These are phyloP conservation scores for Crossaster papposus DNA, from an alignment of 53 echinoderm and acorn worm species.

Conservation along the genomic window DNA sequence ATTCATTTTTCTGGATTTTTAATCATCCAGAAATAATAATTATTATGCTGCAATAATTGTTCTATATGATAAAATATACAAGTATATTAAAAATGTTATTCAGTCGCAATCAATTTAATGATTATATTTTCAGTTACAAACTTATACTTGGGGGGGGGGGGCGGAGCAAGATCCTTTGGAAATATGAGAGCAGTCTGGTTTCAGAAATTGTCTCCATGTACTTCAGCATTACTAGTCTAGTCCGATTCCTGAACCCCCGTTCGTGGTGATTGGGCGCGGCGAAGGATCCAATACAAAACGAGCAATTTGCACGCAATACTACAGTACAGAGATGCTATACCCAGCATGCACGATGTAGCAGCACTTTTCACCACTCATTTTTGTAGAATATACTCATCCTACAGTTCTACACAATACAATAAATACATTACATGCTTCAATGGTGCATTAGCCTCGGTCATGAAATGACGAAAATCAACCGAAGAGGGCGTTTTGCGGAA, in stretches of 20 bases:
- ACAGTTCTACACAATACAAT: too few relatives aligned
- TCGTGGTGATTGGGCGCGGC: not conserved
- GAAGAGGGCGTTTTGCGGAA: too few relatives aligned
- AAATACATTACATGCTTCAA: too few relatives aligned
- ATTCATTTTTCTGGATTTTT: not conserved
- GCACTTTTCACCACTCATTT: too few relatives aligned
- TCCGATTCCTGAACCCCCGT: conserved; percentile 2
- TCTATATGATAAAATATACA: not conserved
- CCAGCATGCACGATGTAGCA: too few relatives aligned
- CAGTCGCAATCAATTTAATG: not conserved
- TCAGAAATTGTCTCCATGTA: not conserved
- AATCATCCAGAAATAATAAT: not conserved
- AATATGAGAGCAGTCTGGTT: conserved; percentile 40
- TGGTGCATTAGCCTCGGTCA: too few relatives aligned
- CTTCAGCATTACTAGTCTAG: not conserved
- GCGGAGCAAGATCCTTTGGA: conserved; percentile 22
- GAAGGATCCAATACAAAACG: too few relatives aligned
- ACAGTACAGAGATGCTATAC: too few relatives aligned
- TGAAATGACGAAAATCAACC: too few relatives aligned
- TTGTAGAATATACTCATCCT: too few relatives aligned
- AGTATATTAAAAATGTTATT: not conserved
- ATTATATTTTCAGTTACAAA: not conserved
- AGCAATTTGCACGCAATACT: too few relatives aligned
- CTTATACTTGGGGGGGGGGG: not conserved
- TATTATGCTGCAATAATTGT: not conserved